Base-by-base conservation (phyloP, 2,888 invertebrate species). In the Stenolophus ochropezus region DNA sequence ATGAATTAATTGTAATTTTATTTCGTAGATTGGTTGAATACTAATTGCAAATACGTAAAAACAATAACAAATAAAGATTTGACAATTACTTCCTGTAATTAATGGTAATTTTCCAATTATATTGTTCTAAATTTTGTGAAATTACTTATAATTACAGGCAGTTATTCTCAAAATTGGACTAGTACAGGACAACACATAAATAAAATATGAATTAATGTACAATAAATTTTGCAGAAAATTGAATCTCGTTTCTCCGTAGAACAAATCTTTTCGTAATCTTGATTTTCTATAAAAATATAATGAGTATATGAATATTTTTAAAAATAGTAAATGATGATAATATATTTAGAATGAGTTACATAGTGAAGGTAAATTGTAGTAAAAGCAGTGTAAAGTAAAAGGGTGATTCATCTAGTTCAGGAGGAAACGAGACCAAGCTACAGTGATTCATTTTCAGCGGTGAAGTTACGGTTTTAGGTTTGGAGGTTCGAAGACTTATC, bases 111-210 rank as follows among this genome's bases (percentile, higher is more conserved):
- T 25, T 23, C n/a, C 16, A 79, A 71, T 65, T 25, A 25, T 23
- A 21, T 11, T 23, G 11, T 18, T 51, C 25, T 18, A 27, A 27
- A 53, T 53, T 20, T 42, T 71, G 18, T 73, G 85, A 85, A 84
- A 85, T 84, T 84, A 85, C 83, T 81, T 81, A 77, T 33, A 61
- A 74, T 61, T 61, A 51, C 74, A 65, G 20, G 25, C 25, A 83
- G 77, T 82, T 83, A 83, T 82, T 84, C 84, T 84, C 83, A 85
- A 85, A 71, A 86, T 85, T 86, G 87, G 87, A 87, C 87, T 87
- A 87, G 87, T 85, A 87, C 85, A 86, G 84, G 85, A 86, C 87
- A 87, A 87, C 87, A 87, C 86, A 86, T 86, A 86, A 84, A 84
- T 83, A 83, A 83, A 82, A 61, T 75, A 75, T 81, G 75, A 65